phyloP scores from a whole-genome alignment of 2,888 invertebrate species.

The Zootermopsis nevadensis region DNA sequence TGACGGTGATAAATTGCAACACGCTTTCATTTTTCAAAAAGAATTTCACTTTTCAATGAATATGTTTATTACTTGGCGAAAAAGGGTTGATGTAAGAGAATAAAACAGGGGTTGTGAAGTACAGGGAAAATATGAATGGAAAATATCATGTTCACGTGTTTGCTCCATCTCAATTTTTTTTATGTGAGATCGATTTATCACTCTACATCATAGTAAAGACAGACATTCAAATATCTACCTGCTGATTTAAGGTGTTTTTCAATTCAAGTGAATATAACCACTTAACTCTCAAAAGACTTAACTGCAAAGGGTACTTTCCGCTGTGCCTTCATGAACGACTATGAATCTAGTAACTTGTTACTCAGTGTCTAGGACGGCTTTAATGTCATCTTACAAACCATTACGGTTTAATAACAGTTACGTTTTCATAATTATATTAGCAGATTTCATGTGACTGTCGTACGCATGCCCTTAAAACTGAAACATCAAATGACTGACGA shows the following conservation, averaged over 20 bases:
- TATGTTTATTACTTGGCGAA: slow-evolving; percentile 38
- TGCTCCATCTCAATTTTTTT: background rate
- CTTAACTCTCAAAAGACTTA: too few species aligned
- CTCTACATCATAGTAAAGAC: background rate
- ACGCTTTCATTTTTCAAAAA: slow-evolving; percentile 37
- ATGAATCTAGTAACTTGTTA: too few species aligned
- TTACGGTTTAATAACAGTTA: too few species aligned
- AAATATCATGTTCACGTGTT: slow-evolving; percentile 37
- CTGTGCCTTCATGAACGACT: too few species aligned
- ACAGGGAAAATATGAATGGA: slow-evolving; percentile 21
- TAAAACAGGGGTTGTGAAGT: slow-evolving; percentile 1
- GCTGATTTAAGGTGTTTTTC: background rate
- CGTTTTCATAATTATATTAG: too few species aligned
- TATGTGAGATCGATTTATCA: slow-evolving; percentile 27
- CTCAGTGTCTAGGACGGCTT: too few species aligned
- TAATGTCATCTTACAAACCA: too few species aligned
- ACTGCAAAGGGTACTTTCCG: too few species aligned
- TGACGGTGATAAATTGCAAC: slow-evolving; percentile 41
- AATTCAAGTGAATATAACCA: background rate
- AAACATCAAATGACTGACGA: too few species aligned
- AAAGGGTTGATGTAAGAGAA: slow-evolving; percentile 38
- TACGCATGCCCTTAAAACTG: too few species aligned
- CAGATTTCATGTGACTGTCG: too few species aligned
- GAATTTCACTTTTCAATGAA: slow-evolving; percentile 40
- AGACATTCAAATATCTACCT: background rate